These are phyloP conservation scores for Drosophila sproati DNA, from an alignment of 1,140 invertebrate genomes.

Conservation along the genomic window DNA sequence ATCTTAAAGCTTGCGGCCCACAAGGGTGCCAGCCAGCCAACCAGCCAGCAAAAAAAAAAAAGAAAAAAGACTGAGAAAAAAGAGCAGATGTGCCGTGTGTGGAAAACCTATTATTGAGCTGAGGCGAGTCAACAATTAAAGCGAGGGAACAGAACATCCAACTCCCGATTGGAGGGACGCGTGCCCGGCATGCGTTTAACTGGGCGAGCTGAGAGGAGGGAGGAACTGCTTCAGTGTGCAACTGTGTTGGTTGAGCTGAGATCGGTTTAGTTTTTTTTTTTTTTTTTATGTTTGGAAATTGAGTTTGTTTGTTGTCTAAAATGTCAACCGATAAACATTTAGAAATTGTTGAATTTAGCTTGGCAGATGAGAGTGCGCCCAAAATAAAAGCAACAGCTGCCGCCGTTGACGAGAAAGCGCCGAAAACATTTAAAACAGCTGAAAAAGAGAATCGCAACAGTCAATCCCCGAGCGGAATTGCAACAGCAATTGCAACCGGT, in stretches of 20 bases:
- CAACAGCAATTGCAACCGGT: background rate
- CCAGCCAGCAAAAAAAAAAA: slow-evolving; percentile 2
- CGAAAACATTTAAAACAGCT: slow-evolving; percentile 50
- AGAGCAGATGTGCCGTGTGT: slow-evolving; percentile 67
- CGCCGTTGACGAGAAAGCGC: slow-evolving; percentile 32
- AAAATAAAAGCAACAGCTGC: slow-evolving; percentile 37
- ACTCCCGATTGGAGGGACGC: slow-evolving; percentile 25
- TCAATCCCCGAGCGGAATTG: slow-evolving; percentile 2
- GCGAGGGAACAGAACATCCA: background rate
- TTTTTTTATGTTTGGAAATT: slow-evolving; percentile 39
- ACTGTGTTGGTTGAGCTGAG: background rate
- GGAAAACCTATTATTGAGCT: slow-evolving; percentile 24
- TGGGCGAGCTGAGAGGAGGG: background rate
- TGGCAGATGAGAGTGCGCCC: slow-evolving; percentile 46
- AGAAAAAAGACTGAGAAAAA: slow-evolving; percentile 28
- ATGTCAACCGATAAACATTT: slow-evolving; percentile 70
- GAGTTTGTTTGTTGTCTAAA: slow-evolving; percentile 34
- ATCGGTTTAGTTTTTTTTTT: slow-evolving; percentile 21
- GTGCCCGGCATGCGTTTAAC: slow-evolving; percentile 51
- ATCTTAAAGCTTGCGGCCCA: slow-evolving; percentile 68
- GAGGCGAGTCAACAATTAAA: slow-evolving; percentile 40
- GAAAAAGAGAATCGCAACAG: slow-evolving; percentile 59
- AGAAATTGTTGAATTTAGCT: slow-evolving; percentile 58
- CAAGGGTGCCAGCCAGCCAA: slow-evolving; percentile 34
- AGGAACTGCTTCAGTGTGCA: background rate